Base-by-base conservation (phyloP, 2,888 invertebrate species). In the Ypsolopha scabrella region DNA sequence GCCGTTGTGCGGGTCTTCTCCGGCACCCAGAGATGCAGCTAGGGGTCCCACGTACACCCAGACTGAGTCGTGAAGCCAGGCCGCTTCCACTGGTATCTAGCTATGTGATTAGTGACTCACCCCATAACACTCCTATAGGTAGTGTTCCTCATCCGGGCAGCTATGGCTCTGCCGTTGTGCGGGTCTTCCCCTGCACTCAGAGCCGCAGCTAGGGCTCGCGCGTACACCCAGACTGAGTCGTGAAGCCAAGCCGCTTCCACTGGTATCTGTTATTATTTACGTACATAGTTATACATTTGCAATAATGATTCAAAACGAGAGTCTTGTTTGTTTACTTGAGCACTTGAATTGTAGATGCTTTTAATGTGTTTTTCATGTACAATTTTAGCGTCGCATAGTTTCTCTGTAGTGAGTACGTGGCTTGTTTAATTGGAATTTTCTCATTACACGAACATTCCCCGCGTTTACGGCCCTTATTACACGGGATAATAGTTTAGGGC, bases 151-250 rank as follows among this genome's bases (percentile, higher is more conserved):
- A 97, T 92, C 55, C 90, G 88, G 50, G 90, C 87, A 49, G 95
- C 90, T 61, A 98, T 90, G 45, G 92, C 93, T n/a, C 91, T 90
- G 33, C 98, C 97, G 67, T 98, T 94, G 37, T 88, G 87, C 0
- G 93, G 90, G 61, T 90, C 89, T 11, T 89, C 91, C 0, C 91
- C 92, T n/a, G 87, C 80, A 41, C 88, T 81, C 52, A 97, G 76
- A 1, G 93, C 90, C 56, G 90, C 88, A 36, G 92, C 86, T 58
- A 97, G 80, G 2, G 96, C 96, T 54, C 90, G 89, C 9, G 96
- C 94, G 76, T 98, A 98, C 57, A 98, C 89, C 88, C 94, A 93
- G 48, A 98, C 95, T 0, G 98, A 95, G 73, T 98, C 98, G 75
- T 97, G 97, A 33, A 96, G 89, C 88, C 97, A 96, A 38, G 95